Evolutionary conservation across 2,888 invertebrate genomes (phyloP).

Genomic region (Philereme vetulata): DNA sequence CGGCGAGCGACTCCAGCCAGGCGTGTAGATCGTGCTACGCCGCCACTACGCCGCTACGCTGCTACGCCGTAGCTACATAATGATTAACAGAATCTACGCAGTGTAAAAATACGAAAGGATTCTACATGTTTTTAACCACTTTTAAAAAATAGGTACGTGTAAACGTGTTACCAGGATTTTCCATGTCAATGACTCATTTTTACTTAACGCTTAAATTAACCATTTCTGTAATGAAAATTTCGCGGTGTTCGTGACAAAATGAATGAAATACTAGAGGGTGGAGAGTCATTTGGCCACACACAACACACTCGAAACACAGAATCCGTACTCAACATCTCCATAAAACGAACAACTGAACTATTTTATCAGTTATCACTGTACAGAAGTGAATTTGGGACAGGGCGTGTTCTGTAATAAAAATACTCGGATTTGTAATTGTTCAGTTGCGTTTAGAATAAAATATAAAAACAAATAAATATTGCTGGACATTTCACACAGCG

Average conservation of each 20-base stretch:
- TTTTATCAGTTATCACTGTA: slow-evolving; percentile 34
- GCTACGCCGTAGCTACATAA: slow-evolving; percentile 33
- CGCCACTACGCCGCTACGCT: slow-evolving; percentile 31
- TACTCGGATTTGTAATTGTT: too few species aligned
- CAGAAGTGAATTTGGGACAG: slow-evolving; percentile 16
- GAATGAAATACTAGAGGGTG: slow-evolving; percentile 34
- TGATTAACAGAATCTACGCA: slow-evolving; percentile 32
- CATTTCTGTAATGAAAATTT: slow-evolving; percentile 21
- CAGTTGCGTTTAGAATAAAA: too few species aligned
- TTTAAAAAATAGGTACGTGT: not conserved
- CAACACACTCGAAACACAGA: slow-evolving; percentile 26
- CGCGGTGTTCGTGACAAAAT: slow-evolving; percentile 31
- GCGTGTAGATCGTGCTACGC: slow-evolving; percentile 46
- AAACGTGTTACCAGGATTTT: slow-evolving; percentile 12
- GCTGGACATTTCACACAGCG: too few species aligned
- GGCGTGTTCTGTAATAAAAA: slow-evolving; percentile 20
- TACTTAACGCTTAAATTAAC: slow-evolving; percentile 5
- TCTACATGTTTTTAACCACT: not conserved
- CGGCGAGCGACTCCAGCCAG: slow-evolving; percentile 43
- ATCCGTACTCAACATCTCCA: slow-evolving; percentile 40
- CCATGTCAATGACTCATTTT: slow-evolving; percentile 21
- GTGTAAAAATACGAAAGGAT: slow-evolving; percentile 21
- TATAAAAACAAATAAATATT: too few species aligned
- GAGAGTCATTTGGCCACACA: slow-evolving; percentile 37
- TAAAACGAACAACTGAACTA: slow-evolving; percentile 41